These are phyloP conservation scores for Ridgeia piscesae DNA, from an alignment of 1,140 invertebrate species.

Conservation along the genomic window DNA sequence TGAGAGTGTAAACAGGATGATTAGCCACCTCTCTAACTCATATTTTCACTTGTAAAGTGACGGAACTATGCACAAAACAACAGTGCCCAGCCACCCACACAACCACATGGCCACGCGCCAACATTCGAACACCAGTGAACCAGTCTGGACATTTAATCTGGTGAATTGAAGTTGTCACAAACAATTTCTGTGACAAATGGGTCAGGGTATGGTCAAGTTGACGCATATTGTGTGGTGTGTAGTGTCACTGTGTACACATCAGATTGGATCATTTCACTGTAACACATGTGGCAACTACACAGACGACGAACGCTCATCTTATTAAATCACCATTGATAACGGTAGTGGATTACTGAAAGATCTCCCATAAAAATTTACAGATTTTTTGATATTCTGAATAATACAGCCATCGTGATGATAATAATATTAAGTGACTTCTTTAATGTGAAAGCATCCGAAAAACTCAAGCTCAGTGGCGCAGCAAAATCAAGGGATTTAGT, in stretches of 20 bases:
- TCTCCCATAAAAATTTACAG: no score
- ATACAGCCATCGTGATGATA: no score
- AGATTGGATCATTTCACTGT: background rate
- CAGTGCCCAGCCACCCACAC: background rate
- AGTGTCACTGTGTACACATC: no score
- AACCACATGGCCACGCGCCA: background rate
- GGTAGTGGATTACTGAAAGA: no score
- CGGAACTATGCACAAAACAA: background rate
- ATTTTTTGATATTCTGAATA: no score
- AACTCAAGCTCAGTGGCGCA: no score
- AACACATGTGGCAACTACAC: no score
- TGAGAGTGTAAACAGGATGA: background rate
- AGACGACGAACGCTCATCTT: no score
- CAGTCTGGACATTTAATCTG: background rate
- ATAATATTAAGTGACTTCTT: no score
- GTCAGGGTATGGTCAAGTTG: background rate
- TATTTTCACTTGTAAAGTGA: background rate
- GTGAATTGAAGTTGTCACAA: background rate
- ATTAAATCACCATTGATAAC: no score
- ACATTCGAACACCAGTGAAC: background rate
- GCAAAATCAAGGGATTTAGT: no score
- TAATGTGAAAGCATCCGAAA: no score
- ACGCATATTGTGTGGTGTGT: background rate
- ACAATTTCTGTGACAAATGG: background rate
- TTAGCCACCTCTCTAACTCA: background rate